Evolutionary conservation across 2,113 vertebrate species (phyloP).

Genomic region (Aramus guarauna): DNA sequence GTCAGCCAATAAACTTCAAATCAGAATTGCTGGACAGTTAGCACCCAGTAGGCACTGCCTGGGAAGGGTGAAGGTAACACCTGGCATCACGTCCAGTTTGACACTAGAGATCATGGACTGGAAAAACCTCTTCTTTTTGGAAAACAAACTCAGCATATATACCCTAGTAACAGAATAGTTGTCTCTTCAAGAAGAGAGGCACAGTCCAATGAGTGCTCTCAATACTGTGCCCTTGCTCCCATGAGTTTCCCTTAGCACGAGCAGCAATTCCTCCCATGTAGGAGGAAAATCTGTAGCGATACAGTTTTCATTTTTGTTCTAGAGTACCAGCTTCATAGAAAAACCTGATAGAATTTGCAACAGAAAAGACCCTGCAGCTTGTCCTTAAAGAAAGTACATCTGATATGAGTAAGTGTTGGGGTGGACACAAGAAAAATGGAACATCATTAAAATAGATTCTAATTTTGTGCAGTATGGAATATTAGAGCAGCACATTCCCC

Average conservation of each 20-base stretch:
- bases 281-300: background rate
- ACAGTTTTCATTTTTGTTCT: background rate
- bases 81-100: background rate
- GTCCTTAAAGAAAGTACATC: background rate
- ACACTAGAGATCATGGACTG: background rate
- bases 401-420: background rate
- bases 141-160: background rate
- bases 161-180: background rate
- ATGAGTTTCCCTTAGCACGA: background rate
- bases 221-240: background rate
- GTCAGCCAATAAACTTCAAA: background rate
- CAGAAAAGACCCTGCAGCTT: background rate
- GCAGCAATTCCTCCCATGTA: background rate
- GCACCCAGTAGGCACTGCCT: background rate
- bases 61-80: background rate
- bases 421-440: background rate
- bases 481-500: background rate
- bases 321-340: background rate
- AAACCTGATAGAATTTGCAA: background rate
- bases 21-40: background rate
- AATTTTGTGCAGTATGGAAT: background rate
- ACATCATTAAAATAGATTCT: background rate
- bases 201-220: background rate
- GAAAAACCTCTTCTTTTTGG: background rate
- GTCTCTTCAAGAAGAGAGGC: background rate